A percentile compares a stretch with the other conserved stretches of the same genome.
Evolutionary conservation across 2,113 vertebrate genomes (phyloP).

Genomic region (Crypturellus undulatus): DNA sequence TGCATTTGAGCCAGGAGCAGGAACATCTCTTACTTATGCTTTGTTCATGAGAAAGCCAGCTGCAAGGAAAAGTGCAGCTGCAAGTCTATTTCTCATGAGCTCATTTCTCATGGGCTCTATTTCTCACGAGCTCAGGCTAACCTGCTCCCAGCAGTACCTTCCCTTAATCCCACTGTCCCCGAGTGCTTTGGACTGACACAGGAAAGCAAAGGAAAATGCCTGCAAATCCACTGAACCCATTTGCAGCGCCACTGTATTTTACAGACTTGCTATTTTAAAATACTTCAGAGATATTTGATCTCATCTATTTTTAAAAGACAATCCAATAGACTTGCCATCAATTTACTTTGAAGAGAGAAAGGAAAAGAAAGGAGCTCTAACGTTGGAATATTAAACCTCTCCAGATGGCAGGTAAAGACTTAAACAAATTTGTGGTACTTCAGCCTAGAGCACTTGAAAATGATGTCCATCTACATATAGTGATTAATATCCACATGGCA

Average conservation of each 20-base stretch:
- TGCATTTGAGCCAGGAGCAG: background rate
- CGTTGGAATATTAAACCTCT: background rate
- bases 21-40: background rate
- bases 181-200: background rate
- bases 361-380: background rate
- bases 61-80: background rate
- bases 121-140: background rate
- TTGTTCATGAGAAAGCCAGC: background rate
- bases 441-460: background rate
- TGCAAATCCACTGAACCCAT: background rate
- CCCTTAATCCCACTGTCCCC: background rate
- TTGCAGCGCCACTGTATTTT: background rate
- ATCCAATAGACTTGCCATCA: background rate
- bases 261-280: background rate
- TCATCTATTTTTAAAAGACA: background rate
- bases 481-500: background rate
- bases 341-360: background rate
- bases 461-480: background rate
- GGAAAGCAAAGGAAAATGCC: background rate
- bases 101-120: background rate
- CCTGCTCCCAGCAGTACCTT: background rate
- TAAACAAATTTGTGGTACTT: background rate
- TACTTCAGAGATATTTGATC: background rate
- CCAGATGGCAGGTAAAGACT: background rate
- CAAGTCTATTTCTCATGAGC: background rate